Base-by-base conservation (phyloP, 2,797 vertebrate species). In the Salarias fasciatus region DNA sequence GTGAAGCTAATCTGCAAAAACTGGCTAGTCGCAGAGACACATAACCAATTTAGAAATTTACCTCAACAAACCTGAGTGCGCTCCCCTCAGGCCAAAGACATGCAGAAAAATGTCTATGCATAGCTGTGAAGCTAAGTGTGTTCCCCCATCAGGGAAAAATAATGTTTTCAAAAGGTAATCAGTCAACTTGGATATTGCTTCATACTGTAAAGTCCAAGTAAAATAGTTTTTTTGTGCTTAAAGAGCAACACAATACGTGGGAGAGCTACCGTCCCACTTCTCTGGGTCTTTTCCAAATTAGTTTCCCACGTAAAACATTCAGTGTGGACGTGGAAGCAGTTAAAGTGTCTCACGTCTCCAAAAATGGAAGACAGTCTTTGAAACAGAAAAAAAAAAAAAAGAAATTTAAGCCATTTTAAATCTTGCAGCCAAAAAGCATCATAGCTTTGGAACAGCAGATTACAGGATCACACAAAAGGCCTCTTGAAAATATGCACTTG, bases 1-100 rank as follows among this genome's bases (percentile, higher is more conserved):
- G 45, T 63, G 48, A 14, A 52, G 63, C 74, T 83, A 82, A 86
- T 84, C 63, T 75, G 63, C 57, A 63, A 70, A 72, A 82, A 68
- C 59, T 61, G 67, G 52, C 66, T 52, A 67, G 54, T 18, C 56
- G 69, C 37, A 57, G 10, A 82, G 14, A 72, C 31, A 67, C 52
- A 55, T 29, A 56, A 75, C 53, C 48, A 78, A 76, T 63, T 11
- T 45, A 49, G 61, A 57, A 67, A 77, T 63, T 82, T 47, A 82
- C 55, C 48, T 72, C 9, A 46, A 44, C 45, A 53, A 82, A 77
- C 65, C 53, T 55, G 42, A 24, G 55, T 50, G 49, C 57, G 43
- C 50, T 52, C 33, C 62, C 67, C 18, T 24, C 33, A 35, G 6
- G 4, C 9, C 2, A 35, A 35, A 33, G 18, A 3, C 24, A 24